phyloP scores from a whole-genome alignment of 2,113 vertebrate genomes.

The Charadrius vociferus region DNA sequence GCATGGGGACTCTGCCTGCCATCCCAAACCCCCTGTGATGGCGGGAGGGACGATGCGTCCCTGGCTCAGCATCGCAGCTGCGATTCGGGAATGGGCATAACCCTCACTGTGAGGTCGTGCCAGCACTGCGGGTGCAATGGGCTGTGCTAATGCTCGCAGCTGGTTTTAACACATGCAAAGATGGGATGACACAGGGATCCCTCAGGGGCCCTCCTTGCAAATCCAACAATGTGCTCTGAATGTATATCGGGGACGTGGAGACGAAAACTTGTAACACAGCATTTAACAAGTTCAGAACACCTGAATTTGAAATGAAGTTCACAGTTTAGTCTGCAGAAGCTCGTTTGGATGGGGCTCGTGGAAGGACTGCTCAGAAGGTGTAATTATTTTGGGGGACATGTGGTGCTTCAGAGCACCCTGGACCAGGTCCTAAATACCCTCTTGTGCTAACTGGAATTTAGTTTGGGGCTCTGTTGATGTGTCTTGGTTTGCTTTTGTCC shows the following conservation, averaged over 20 bases:
- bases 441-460: not conserved
- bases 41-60: accelerated
- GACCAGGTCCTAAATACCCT: not conserved
- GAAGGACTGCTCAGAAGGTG: not conserved
- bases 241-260: not conserved
- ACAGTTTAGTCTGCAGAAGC: not conserved
- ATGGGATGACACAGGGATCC: not conserved
- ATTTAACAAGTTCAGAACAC: not conserved
- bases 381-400: not conserved
- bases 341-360: not conserved
- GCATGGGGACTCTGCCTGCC: not conserved
- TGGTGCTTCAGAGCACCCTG: not conserved
- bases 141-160: not conserved
- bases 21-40: accelerated
- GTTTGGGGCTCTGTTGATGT: not conserved
- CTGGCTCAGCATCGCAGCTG: not conserved
- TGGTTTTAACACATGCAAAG: not conserved
- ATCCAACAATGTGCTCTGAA: not conserved
- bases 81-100: not conserved
- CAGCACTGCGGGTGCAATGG: not conserved
- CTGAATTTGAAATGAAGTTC: not conserved
- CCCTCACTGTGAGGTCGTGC: not conserved
- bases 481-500: not conserved
- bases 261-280: not conserved
- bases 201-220: not conserved